Evolutionary conservation across 2,113 vertebrate genomes (phyloP), one percentile per base, ranked within the genome.

Genomic region (Brachypteracias leptosomus): DNA sequence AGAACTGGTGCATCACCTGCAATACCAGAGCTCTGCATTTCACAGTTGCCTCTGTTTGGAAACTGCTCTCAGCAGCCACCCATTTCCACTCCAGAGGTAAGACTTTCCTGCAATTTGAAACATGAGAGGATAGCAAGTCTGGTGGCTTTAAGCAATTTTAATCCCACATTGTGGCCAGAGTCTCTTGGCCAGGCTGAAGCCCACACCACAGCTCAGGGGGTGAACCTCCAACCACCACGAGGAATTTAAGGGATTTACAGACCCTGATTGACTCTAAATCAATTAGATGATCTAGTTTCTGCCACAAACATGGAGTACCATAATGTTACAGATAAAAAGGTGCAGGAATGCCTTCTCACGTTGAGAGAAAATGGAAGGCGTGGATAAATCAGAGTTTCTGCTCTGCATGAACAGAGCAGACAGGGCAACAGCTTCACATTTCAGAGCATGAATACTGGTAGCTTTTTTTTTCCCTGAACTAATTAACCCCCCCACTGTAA

Each of bases 261-360:
- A 16, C 63, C 66, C 61, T 87, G 46, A 81, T 44, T 52, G 51
- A 58, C 73, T 42, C 42, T 66, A 87, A 89, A 92, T 81, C 80
- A 94, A 81, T 87, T 62, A 95, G 66, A 68, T 57, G 16, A 77
- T 71, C 83, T 79, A 46, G 88, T 62, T 86, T 86, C 89, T 92
- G 85, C 75, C 75, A 66, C 75, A 88, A 68, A 82, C 19, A 54
- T 2, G 1, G 36, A 78, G 25, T 17, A n/a, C 24, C 44, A 51
- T 31, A 46, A 70, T 90, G 40, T n/a, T 62, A 47, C n/a, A 25
- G 59, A 62, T 20, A 21, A 77, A 75, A 85, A 84, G 68, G 76
- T 62, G 28, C 54, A 65, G 59, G 59, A 93, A 79, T 31, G 31
- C 44, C 75, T 65, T 89, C 68, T 93, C 38, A 4, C 35, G 92